phyloP scores from a whole-genome alignment of 2,113 vertebrate species.

The Caretta caretta region DNA sequence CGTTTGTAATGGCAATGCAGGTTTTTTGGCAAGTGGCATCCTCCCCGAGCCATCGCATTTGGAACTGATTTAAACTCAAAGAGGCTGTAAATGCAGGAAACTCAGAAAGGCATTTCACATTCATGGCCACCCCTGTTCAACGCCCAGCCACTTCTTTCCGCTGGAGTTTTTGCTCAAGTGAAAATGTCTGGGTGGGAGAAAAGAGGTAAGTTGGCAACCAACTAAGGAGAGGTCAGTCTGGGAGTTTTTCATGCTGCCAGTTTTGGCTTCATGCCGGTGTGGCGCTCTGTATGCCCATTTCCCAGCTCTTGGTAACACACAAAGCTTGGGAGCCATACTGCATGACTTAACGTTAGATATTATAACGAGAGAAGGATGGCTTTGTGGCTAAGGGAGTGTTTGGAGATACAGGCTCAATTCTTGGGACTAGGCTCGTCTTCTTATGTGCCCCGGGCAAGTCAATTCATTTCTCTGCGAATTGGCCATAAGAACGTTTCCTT shows the following conservation, averaged over 20 bases:
- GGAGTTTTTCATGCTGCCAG: not conserved
- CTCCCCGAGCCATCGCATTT: slow-evolving; percentile 14
- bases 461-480: not conserved
- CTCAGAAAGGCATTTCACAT: not conserved
- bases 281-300: not conserved
- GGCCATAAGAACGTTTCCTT: not conserved
- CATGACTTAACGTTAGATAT: not conserved
- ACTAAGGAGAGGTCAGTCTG: not conserved
- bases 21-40: slow-evolving; percentile 1
- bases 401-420: not conserved
- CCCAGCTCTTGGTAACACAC: not conserved
- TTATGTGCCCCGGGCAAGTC: not conserved
- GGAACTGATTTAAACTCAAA: slow-evolving; percentile 63
- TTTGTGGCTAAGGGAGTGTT: not conserved
- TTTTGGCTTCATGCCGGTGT: not conserved
- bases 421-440: not conserved
- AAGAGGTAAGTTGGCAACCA: slow-evolving; percentile 10
- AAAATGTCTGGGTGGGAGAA: not conserved
- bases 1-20: not conserved
- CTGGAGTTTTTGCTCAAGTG: not conserved
- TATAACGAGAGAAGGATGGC: not conserved
- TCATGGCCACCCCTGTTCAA: slow-evolving; percentile 52
- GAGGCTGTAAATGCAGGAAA: slow-evolving; percentile 6
- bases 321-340: not conserved
- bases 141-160: not conserved